Base-by-base conservation (phyloP, 2,888 invertebrate genomes). In the Phyto melanocephala region DNA sequence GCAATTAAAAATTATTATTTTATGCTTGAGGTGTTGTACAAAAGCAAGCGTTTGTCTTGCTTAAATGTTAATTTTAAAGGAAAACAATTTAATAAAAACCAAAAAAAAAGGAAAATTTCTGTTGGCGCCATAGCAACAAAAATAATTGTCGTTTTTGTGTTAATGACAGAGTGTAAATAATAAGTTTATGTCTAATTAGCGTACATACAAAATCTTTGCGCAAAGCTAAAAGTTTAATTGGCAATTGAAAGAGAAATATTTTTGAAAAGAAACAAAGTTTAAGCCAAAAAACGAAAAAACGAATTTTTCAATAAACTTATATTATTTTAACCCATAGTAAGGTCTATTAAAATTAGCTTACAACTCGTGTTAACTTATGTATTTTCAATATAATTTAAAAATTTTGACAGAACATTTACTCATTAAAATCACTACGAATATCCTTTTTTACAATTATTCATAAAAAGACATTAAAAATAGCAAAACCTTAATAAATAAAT, bases 1-100 rank as follows among this genome's bases (percentile, higher is more conserved):
- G 81, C 78, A 82, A 82, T 82, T 82, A 82, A 82, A 82, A 82
- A 78, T 82, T 82, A 82, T 82, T 82, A 75, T 71, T 82, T 79
- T 71, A 82, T 82, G 75, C 81, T 82, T 79, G 75, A 82, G 81
- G 78, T 82, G 45, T 74, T 52, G 22, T 20, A 65, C 68, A 74
- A 72, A 50, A 37, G 22, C 58, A 52, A 68, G 42, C 52, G 24
- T 60, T 79, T 79, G 68, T 37, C 63, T 67, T 76, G 17, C 63
- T 37, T 22, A 40, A 72, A 54, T 71, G 58, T 60, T 76, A 72
- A 76, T 76, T 76, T 79, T 20, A 52, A 70, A 77, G 22, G 35
- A 74, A 68, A 81, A 72, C 62, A 52, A 81, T 77, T 67, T 68
- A 45, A 58, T 72, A 33, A 33, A 58, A 52, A 60, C n/a, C 50